phyloP scores from a whole-genome alignment of 2,888 invertebrate species.

The Plemyria rubiginata region DNA sequence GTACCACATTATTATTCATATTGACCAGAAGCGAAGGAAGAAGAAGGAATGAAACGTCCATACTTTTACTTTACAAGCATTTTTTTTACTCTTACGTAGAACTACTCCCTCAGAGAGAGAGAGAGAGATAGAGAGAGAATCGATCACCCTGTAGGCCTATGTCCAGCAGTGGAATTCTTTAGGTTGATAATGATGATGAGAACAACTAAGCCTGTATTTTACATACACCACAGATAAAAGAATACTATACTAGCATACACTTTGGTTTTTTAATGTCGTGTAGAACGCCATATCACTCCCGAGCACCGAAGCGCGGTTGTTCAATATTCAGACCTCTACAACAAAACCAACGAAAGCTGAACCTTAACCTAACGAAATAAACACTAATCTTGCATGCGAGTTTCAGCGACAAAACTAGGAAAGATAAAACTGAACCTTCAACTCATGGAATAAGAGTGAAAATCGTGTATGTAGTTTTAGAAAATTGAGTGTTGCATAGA shows the following conservation, averaged over 20 bases:
- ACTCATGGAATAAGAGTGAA: constrained; percentile 16
- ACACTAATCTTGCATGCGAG: constrained; percentile 23
- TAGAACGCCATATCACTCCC: constrained; percentile 50
- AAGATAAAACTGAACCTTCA: constrained; percentile 27
- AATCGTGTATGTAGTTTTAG: constrained; percentile 16
- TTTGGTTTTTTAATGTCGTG: not conserved
- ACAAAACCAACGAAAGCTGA: constrained; percentile 18
- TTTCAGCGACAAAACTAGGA: constrained; percentile 53
- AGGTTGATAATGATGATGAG: too few relatives aligned
- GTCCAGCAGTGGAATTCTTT: too few relatives aligned
- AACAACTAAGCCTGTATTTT: too few relatives aligned
- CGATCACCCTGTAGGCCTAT: too few relatives aligned
- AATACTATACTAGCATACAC: not conserved
- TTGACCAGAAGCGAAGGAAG: too few relatives aligned
- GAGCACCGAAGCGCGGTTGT: constrained; percentile 56
- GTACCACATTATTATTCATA: too few relatives aligned
- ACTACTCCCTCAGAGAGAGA: too few relatives aligned
- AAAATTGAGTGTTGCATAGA: constrained; percentile 35
- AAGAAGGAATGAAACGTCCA: too few relatives aligned
- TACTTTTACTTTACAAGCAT: too few relatives aligned
- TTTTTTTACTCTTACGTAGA: too few relatives aligned
- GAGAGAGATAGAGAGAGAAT: too few relatives aligned
- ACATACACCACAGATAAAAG: too few relatives aligned
- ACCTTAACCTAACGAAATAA: constrained; percentile 23
- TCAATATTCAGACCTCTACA: constrained; percentile 62